These are phyloP conservation scores for Corvus moneduloides DNA, from an alignment of 2,113 vertebrate species.

Conservation along the genomic window DNA sequence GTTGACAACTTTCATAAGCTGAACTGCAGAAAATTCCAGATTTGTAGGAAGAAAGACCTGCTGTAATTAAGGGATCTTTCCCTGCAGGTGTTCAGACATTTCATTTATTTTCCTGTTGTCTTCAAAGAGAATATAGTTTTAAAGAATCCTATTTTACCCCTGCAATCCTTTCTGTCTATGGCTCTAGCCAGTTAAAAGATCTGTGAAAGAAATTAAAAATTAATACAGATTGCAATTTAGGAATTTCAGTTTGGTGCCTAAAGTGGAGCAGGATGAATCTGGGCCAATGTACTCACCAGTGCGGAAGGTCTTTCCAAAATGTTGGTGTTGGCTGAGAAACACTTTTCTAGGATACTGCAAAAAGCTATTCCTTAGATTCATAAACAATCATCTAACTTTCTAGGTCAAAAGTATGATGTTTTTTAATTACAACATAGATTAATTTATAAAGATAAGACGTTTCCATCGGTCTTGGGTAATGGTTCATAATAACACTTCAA, in stretches of 20 bases:
- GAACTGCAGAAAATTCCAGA: neutral
- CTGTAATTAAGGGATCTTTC: neutral
- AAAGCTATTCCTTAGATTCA: neutral
- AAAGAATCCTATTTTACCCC: neutral
- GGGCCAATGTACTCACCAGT: neutral
- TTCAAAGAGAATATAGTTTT: neutral
- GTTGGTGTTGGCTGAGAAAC: neutral
- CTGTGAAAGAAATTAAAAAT: neutral
- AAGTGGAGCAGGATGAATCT: neutral
- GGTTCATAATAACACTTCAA: neutral
- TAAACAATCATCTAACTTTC: neutral
- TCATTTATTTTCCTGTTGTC: neutral
- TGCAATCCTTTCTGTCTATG: neutral
- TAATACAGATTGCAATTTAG: neutral
- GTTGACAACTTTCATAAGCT: neutral
- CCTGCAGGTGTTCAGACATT: neutral
- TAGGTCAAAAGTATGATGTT: neutral
- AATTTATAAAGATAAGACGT: neutral
- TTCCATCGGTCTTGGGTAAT: neutral
- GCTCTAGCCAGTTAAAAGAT: neutral
- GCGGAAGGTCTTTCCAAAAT: neutral
- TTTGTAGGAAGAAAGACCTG: neutral
- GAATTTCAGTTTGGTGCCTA: neutral
- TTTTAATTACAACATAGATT: neutral
- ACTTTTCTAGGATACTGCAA: neutral